Percentiles rank a stretch among this genome's conserved stretches.
phyloP scores from a whole-genome alignment of 2,888 invertebrate species.

The Halictus ligatus region DNA sequence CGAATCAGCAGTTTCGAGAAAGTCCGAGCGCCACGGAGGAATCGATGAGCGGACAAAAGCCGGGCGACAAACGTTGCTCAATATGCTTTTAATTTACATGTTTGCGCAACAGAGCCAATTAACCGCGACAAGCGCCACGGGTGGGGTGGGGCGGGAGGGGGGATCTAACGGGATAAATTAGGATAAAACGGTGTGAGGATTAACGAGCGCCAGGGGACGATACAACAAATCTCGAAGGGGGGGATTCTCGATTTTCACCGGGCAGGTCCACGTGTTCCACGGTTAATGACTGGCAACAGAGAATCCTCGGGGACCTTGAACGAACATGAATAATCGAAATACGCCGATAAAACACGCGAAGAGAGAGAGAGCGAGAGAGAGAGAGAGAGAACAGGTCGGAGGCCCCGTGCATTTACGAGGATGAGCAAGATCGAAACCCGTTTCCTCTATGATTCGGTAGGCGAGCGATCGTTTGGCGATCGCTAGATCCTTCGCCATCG shows the following conservation, averaged over 20 bases:
- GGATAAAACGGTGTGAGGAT: conserved; percentile 62
- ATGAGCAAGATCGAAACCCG: conserved; percentile 50
- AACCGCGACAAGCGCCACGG: conserved; percentile 62
- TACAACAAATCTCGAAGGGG: conserved; percentile 49
- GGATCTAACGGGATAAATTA: conserved; percentile 68
- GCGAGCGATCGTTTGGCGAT: conserved; percentile 21
- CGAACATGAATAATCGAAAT: conserved; percentile 71
- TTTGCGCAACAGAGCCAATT: conserved; percentile 72
- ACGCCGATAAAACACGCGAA: conserved; percentile 56
- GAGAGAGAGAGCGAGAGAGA: neutral
- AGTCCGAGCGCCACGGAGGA: conserved; percentile 9
- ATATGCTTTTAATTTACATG: conserved; percentile 62
- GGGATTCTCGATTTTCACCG: conserved; percentile 53
- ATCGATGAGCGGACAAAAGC: conserved; percentile 45
- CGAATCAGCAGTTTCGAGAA: neutral
- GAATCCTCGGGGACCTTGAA: conserved; percentile 48
- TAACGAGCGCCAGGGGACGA: conserved; percentile 61
- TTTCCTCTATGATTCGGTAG: conserved; percentile 51
- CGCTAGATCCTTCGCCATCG: conserved; percentile 39
- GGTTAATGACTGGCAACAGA: conserved; percentile 61
- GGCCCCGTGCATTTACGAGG: conserved; percentile 51
- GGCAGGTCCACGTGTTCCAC: conserved; percentile 49
- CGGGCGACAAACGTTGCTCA: conserved; percentile 43
- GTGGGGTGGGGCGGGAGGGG: no score
- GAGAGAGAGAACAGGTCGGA: neutral